Conservation (phyloP, 2,888 invertebrate species). For the Ryuthela nishihirai region DNA sequence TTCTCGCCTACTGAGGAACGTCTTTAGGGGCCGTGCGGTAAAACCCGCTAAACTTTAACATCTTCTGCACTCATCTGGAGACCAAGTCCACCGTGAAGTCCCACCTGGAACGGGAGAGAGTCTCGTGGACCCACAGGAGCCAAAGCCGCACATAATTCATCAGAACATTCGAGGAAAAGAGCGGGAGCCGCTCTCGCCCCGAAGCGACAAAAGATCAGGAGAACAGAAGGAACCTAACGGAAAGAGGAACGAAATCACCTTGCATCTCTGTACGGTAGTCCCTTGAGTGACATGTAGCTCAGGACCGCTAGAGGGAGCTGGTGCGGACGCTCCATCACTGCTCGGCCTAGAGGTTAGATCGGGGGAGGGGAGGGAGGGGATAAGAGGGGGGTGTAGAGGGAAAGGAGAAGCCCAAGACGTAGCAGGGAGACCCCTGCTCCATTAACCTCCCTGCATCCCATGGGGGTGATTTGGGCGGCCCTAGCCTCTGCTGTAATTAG, state of each 20-base stretch:
- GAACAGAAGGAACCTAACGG: not conserved
- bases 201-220: not conserved
- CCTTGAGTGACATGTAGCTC: conserved; percentile 11
- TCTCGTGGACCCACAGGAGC: too few relatives aligned
- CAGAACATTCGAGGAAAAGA: too few relatives aligned
- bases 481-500: conserved; percentile 28
- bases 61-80: not conserved
- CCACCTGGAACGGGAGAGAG: not conserved
- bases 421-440: conserved; percentile 32
- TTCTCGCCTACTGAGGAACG: too few relatives aligned
- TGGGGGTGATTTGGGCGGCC: conserved; percentile 23
- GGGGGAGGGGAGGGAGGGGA: not conserved
- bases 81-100: not conserved
- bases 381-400: not conserved
- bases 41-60: too few relatives aligned
- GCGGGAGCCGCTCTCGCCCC: not conserved
- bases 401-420: not conserved
- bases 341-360: not conserved
- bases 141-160: too few relatives aligned
- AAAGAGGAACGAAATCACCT: not conserved
- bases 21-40: too few relatives aligned
- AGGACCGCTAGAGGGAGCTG: conserved; percentile 30
- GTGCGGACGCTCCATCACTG: conserved; percentile 27
- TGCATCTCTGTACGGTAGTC: conserved; percentile 1
- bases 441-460: conserved; percentile 32